Evolutionary conservation across 2,113 vertebrate species (phyloP).

Genomic region (Corynorhinus townsendii): DNA sequence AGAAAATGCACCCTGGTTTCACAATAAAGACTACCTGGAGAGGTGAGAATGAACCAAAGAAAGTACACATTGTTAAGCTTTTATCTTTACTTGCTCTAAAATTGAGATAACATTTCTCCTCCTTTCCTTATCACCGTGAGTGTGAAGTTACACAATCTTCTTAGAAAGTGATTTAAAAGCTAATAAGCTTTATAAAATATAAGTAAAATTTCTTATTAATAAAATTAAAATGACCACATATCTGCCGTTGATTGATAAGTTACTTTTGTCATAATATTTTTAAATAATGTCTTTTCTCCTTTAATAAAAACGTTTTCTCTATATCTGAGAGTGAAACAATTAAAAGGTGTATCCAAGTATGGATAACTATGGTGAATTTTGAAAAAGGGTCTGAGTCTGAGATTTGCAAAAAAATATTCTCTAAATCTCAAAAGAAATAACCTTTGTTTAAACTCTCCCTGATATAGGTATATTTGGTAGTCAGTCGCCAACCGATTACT

Average conservation of each 20-base stretch:
- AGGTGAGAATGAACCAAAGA: neutral
- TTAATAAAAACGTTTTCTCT: neutral
- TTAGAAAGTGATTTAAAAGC: constrained; percentile 1
- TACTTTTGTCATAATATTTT: neutral
- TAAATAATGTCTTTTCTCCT: neutral
- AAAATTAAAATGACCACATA: constrained; percentile 18
- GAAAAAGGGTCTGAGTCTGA: neutral
- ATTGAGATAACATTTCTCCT: neutral
- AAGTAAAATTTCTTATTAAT: neutral
- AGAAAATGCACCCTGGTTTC: neutral
- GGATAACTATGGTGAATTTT: neutral
- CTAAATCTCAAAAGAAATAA: neutral
- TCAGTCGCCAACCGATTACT: neutral
- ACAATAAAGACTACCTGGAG: neutral
- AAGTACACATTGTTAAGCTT: neutral
- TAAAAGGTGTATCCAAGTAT: neutral
- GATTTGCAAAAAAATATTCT: neutral
- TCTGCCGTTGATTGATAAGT: neutral
- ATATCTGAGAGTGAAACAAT: neutral
- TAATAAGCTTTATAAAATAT: neutral
- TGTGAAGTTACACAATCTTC: neutral
- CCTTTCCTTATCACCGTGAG: neutral
- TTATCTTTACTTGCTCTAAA: neutral
- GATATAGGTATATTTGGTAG: neutral
- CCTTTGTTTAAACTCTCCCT: neutral